These are phyloP conservation scores for Muscidifurax raptorellus DNA, from an alignment of 1,140 invertebrate species.

Conservation along the genomic window DNA sequence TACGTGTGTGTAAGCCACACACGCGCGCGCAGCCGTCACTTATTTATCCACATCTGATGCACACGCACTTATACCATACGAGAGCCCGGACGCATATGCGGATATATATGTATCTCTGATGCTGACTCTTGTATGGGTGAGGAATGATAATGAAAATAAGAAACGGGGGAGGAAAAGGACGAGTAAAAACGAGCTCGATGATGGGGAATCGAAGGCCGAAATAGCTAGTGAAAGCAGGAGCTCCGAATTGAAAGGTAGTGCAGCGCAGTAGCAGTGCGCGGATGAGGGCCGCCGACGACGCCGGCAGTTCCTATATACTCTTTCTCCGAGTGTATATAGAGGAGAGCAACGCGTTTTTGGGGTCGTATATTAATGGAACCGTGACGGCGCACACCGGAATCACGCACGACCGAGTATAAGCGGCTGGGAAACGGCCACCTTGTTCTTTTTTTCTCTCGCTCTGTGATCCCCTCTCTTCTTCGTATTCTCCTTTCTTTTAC, in stretches of 20 bases:
- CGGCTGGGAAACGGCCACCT: conserved; percentile 54
- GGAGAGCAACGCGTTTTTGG: conserved; percentile 50
- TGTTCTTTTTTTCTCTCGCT: conserved; percentile 5
- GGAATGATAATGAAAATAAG: not conserved
- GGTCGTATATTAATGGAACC: conserved; percentile 67
- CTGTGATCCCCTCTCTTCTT: conserved; percentile 37
- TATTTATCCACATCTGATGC: not conserved
- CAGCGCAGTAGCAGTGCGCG: not conserved
- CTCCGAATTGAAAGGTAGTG: not conserved
- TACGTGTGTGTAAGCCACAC: not conserved
- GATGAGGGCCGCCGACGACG: not conserved
- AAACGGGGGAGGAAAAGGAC: not conserved
- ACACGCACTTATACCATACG: not conserved
- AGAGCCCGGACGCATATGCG: not conserved
- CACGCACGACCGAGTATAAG: conserved; percentile 61
- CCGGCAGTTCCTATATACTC: not conserved
- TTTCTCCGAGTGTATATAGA: conserved; percentile 14
- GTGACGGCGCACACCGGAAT: conserved; percentile 66
- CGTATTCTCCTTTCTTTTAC: conserved; percentile 23
- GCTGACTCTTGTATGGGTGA: not conserved
- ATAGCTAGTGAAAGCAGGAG: not conserved
- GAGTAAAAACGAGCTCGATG: conserved; percentile 12
- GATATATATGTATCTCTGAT: too few species aligned
- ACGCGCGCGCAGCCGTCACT: not conserved
- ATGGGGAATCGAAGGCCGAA: not conserved